Base-by-base conservation (phyloP, 2,113 vertebrate genomes). In the Ramphastos sulfuratus region DNA sequence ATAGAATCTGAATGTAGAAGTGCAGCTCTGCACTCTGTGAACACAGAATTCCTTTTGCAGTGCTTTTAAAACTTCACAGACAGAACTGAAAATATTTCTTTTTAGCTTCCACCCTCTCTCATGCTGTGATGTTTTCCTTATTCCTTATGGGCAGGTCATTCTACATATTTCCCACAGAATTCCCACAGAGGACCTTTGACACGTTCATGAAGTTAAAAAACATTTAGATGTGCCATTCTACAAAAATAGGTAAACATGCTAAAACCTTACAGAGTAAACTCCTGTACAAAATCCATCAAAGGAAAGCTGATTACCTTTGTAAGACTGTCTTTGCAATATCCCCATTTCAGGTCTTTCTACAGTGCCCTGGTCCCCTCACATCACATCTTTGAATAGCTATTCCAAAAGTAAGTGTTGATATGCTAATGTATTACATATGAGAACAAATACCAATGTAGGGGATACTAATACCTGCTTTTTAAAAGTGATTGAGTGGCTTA, bases 91-190 rank as follows among this genome's bases (percentile, higher is more conserved):
- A 95, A 96, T 90, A 96, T 96, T 97, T 97, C 76, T 95, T 93
- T 97, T 97, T 97, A 94, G 92, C 66, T 97, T 97, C 94, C 66
- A 96, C 73, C 8, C 12, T 84, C 25, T 88, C 84, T 83, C 98
- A 97, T 97, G 97, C 96, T 98, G 97, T 95, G 96, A 96, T 96
- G 96, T 97, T 98, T 97, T 97, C 94, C 92, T 97, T 97, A 33
- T 97, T 97, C 96, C 92, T 97, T 93, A 96, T 90, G 91, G 93
- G 93, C 95, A 95, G 97, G 96, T 97, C 97, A 97, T 94, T 94
- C 94, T 96, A 89, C 91, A 97, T 98, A 97, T 97, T 98, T 98
- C 98, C 96, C 98, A 98, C 82, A 97, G 96, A 98, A 97, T 98
- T 96, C 97, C 96, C 92, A 69, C 97, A 97, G 97, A 97, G 97